These are phyloP conservation scores for Melanocharis versteri DNA, from an alignment of 2,113 vertebrate genomes.

Conservation along the genomic window DNA sequence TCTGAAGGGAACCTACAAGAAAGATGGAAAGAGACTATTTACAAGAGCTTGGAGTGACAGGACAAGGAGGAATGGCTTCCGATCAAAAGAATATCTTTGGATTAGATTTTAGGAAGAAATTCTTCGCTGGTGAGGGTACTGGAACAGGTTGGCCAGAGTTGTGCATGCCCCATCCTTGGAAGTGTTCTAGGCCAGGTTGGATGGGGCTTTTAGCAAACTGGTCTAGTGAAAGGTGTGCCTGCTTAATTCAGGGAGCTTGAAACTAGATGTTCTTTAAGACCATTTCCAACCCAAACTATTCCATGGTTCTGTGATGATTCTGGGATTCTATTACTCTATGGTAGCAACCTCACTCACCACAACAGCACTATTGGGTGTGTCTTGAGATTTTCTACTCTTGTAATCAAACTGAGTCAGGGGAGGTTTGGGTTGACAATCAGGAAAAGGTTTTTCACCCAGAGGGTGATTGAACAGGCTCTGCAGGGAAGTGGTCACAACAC, in stretches of 20 bases:
- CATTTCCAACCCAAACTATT: not conserved
- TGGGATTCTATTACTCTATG: not conserved
- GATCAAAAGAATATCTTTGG: accelerated
- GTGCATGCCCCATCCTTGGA: not conserved
- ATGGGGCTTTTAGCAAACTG: not conserved
- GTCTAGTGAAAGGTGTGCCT: not conserved
- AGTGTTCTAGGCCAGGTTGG: not conserved
- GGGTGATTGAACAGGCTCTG: not conserved
- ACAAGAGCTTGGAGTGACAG: not conserved
- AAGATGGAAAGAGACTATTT: not conserved
- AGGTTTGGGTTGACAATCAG: not conserved
- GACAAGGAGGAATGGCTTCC: not conserved
- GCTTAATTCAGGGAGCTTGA: not conserved
- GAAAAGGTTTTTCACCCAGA: not conserved
- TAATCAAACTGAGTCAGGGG: not conserved
- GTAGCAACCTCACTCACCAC: not conserved
- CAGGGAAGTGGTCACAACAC: not conserved
- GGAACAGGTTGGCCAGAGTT: not conserved
- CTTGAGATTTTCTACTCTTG: not conserved
- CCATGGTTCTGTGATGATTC: not conserved
- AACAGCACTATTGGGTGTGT: not conserved
- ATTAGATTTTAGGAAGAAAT: not conserved
- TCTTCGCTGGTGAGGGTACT: not conserved
- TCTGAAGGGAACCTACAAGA: not conserved
- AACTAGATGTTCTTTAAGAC: not conserved